Conservation (phyloP, 2,113 vertebrate species). For the Equus quagga region DNA sequence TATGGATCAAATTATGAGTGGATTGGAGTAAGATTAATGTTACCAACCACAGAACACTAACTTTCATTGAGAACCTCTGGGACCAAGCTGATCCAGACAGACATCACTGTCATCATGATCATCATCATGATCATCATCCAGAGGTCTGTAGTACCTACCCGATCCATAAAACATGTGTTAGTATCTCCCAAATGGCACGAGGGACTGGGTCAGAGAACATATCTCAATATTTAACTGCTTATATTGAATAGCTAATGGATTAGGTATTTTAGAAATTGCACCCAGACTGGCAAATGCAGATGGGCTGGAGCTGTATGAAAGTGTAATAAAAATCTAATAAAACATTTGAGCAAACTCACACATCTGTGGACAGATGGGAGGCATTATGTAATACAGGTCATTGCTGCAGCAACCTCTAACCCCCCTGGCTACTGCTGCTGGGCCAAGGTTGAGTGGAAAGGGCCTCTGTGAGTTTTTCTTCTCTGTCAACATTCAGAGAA, state of each 20-base stretch:
- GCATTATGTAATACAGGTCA: conserved; percentile 86
- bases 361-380: conserved; percentile 87
- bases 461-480: conserved; percentile 82
- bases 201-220: conserved; percentile 74
- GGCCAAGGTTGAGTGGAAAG: conserved; percentile 77
- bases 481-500: conserved; percentile 64
- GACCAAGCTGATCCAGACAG: background rate
- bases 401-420: conserved; percentile 85
- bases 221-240: conserved; percentile 40
- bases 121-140: background rate
- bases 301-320: conserved; percentile 77
- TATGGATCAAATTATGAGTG: background rate
- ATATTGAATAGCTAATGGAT: conserved; percentile 80
- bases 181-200: conserved; percentile 51
- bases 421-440: conserved; percentile 77
- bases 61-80: conserved; percentile 18
- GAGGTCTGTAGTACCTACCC: background rate
- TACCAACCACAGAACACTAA: conserved; percentile 18
- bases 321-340: conserved; percentile 86
- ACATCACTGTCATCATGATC: background rate
- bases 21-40: background rate
- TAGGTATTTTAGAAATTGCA: conserved; percentile 83
- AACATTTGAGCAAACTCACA: conserved; percentile 86
- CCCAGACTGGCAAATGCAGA: conserved; percentile 83
- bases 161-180: background rate